Conservation (phyloP, 2,113 vertebrate genomes). For the Lethenteron reissneri region DNA sequence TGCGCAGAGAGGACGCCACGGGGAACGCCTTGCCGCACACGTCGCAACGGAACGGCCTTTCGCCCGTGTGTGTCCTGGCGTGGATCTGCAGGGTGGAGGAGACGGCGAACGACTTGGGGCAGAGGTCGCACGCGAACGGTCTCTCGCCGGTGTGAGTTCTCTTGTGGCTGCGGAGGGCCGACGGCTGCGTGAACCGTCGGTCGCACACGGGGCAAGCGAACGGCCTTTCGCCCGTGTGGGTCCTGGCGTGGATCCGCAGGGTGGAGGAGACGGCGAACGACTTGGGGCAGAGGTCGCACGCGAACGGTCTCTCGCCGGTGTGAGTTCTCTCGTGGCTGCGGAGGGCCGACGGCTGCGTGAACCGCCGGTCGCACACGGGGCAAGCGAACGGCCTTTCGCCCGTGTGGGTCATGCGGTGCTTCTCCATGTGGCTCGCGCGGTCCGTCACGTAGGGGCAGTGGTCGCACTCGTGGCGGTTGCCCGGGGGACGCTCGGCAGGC, state of each 20-base stretch:
- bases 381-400: background rate
- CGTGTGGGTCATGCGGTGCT: conserved; percentile 5
- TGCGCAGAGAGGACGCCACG: background rate
- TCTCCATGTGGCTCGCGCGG: background rate
- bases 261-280: background rate
- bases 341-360: background rate
- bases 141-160: background rate
- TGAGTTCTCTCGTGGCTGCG: background rate
- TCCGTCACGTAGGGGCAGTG: no score
- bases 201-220: background rate
- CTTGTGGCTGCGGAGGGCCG: background rate
- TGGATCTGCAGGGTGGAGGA: background rate
- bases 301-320: background rate
- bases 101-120: background rate
- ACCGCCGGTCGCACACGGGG: background rate
- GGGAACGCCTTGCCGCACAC: background rate
- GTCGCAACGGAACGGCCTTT: background rate
- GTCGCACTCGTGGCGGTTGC: no score
- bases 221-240: background rate
- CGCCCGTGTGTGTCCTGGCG: background rate
- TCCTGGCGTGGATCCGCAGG: background rate
- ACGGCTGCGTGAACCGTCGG: background rate
- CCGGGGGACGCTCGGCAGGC: no score
- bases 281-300: background rate
- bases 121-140: background rate